Conservation (phyloP, 2,888 invertebrate species). For the Ormyrus nitidulus region DNA sequence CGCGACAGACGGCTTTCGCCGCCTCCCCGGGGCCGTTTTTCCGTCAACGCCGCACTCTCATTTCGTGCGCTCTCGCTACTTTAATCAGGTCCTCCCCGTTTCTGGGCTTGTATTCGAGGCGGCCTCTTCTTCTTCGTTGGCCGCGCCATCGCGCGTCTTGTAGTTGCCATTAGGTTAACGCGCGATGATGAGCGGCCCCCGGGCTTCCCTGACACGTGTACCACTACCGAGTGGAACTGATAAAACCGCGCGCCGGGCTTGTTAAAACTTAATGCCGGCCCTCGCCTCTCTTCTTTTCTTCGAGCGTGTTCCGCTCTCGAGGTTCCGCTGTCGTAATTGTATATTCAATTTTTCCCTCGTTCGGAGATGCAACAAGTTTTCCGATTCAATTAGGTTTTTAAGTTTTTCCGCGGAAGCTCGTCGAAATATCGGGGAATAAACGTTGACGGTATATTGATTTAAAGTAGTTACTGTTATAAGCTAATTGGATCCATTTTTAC, state of each 20-base stretch:
- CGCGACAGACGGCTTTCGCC: conserved; percentile 3
- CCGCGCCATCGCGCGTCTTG: background rate
- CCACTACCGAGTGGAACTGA: background rate
- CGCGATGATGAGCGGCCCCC: conserved; percentile 23
- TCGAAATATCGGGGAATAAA: too few relatives aligned
- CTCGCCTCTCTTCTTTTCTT: background rate
- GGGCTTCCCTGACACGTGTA: background rate
- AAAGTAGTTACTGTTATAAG: too few relatives aligned
- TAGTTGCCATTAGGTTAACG: conserved; percentile 37
- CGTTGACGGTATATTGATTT: too few relatives aligned
- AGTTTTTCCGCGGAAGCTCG: too few relatives aligned
- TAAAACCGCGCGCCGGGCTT: conserved; percentile 6
- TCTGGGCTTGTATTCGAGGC: background rate
- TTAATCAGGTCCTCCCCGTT: conserved; percentile 39
- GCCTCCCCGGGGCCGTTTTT: conserved; percentile 42
- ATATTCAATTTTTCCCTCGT: background rate
- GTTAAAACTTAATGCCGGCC: conserved; percentile 23
- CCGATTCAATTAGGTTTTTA: too few relatives aligned
- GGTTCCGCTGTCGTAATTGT: background rate
- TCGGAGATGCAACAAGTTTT: background rate
- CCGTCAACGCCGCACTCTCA: conserved; percentile 49
- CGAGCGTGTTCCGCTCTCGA: too few relatives aligned
- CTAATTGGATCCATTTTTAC: too few relatives aligned
- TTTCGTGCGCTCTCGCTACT: conserved; percentile 43
- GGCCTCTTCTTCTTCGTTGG: background rate